phyloP scores from a whole-genome alignment of 2,113 vertebrate genomes.

The Scytalopus superciliaris region DNA sequence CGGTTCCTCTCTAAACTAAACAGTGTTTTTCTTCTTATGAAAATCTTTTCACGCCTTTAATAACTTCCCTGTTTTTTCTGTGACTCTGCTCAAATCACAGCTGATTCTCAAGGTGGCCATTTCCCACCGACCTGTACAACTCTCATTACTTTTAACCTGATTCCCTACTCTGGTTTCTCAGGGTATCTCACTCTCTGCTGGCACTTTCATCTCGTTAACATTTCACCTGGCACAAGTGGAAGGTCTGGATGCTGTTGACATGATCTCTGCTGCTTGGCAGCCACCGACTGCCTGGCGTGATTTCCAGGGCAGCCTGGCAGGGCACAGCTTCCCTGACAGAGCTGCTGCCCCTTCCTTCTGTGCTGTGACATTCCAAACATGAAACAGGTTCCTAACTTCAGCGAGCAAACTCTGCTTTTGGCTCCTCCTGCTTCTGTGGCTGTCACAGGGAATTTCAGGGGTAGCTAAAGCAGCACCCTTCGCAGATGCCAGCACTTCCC shows the following conservation, averaged over 20 bases:
- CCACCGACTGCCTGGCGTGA: neutral
- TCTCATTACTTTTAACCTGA: neutral
- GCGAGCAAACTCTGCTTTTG: neutral
- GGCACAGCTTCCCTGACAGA: neutral
- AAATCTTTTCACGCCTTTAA: neutral
- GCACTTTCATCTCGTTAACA: neutral
- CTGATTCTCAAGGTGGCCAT: neutral
- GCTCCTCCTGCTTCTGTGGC: neutral
- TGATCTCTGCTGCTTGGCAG: neutral
- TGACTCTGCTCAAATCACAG: neutral
- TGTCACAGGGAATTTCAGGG: neutral
- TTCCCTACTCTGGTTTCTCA: neutral
- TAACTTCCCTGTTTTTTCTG: neutral
- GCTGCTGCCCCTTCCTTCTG: neutral
- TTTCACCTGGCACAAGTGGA: neutral
- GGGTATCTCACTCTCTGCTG: neutral
- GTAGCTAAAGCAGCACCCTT: neutral
- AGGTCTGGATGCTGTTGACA: neutral
- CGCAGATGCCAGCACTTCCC: neutral
- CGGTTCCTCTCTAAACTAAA: neutral
- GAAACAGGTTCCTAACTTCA: neutral
- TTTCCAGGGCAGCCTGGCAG: neutral
- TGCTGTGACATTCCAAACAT: accelerated
- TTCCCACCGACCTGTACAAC: neutral
- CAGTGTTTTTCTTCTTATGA: neutral